Evolutionary conservation across 2,113 vertebrate genomes (phyloP).

Genomic region (Paradoxurus hermaphroditus): DNA sequence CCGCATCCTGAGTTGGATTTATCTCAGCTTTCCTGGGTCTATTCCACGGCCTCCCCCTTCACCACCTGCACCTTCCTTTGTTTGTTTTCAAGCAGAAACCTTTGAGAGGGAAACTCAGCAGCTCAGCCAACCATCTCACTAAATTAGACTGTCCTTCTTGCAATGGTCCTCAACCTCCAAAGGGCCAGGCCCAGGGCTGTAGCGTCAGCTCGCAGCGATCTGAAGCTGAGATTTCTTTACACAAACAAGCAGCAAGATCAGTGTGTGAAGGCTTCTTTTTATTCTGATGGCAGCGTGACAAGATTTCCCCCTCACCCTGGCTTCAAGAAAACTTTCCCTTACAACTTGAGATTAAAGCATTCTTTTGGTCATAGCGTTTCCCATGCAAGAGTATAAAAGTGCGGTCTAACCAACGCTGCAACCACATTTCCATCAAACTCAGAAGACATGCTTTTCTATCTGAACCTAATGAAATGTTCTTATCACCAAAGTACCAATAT

Average conservation of each 20-base stretch:
- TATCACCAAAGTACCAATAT: not conserved
- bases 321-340: not conserved
- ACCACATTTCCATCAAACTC: not conserved
- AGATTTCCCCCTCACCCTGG: not conserved
- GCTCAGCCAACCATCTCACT: not conserved
- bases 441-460: not conserved
- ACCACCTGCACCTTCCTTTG: slow-evolving; percentile 27
- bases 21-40: not conserved
- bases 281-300: slow-evolving; percentile 31
- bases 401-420: not conserved
- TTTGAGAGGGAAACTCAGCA: not conserved
- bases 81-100: slow-evolving; percentile 37
- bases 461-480: not conserved
- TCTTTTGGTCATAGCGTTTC: not conserved
- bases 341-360: slow-evolving; percentile 26
- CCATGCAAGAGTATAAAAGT: not conserved
- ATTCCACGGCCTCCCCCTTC: not conserved
- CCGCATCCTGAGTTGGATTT: not conserved
- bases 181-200: not conserved
- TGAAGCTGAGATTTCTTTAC: not conserved
- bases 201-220: not conserved
- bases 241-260: not conserved
- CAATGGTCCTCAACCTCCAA: not conserved
- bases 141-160: not conserved
- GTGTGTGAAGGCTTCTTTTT: not conserved